Percentiles rank a stretch among this genome's conserved stretches.
Conservation (phyloP, 2,888 invertebrate genomes). For the Synanthedon vespiformis region DNA sequence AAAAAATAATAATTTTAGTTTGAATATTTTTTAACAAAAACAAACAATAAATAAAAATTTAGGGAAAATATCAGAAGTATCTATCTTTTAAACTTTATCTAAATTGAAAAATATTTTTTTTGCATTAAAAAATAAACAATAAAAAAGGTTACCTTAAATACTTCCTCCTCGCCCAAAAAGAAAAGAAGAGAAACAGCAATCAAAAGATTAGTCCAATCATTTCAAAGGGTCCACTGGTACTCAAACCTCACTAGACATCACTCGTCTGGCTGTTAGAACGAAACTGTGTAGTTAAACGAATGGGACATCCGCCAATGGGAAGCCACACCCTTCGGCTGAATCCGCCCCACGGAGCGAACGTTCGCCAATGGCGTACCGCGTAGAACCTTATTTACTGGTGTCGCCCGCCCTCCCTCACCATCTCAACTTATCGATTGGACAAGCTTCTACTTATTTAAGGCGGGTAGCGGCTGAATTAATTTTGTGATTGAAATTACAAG, state of each 20-base stretch:
- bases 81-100: neutral
- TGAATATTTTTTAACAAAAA: too few relatives aligned
- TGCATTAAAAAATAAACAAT: neutral
- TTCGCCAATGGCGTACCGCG: conserved; percentile 27
- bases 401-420: conserved; percentile 48
- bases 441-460: conserved; percentile 59
- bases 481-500: conserved; percentile 66
- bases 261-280: neutral
- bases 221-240: neutral
- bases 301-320: conserved; percentile 5
- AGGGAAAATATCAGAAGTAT: too few relatives aligned
- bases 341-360: neutral
- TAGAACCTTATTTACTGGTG: conserved; percentile 61
- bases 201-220: conserved; percentile 11
- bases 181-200: conserved; percentile 10
- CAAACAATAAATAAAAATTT: too few relatives aligned
- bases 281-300: neutral
- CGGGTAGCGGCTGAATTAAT: conserved; percentile 57
- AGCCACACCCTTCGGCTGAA: conserved; percentile 4
- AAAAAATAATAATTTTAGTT: too few relatives aligned
- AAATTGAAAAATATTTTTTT: neutral
- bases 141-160: neutral
- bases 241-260: neutral
- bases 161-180: neutral
- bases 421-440: conserved; percentile 61